Percentiles rank a stretch among this genome's conserved stretches.
These are phyloP conservation scores for Coendou prehensilis DNA, from an alignment of 2,797 vertebrate species.

Conservation along the genomic window DNA sequence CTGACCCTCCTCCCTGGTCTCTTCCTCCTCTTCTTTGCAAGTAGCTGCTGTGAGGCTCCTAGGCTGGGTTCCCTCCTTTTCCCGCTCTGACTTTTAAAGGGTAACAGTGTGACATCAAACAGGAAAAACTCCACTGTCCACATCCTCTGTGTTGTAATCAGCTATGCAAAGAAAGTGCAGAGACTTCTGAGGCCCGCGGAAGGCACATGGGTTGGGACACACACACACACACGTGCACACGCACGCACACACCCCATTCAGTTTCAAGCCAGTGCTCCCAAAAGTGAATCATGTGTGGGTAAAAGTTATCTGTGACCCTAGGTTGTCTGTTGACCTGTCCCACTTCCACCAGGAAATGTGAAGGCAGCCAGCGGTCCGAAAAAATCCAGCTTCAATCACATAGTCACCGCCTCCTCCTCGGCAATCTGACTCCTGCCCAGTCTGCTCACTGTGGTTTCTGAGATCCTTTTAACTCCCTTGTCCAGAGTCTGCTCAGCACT, in stretches of 20 bases:
- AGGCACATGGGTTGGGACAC: conserved; percentile 81
- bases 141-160: conserved; percentile 90
- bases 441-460: conserved; percentile 53
- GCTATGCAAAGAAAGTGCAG: conserved; percentile 87
- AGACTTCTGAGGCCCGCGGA: conserved; percentile 86
- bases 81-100: conserved; percentile 89
- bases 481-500: neutral
- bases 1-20: conserved; percentile 50
- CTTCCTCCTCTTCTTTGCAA: conserved; percentile 10
- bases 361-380: conserved; percentile 76
- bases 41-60: conserved; percentile 65
- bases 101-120: conserved; percentile 89
- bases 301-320: conserved; percentile 87
- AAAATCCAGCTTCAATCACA: conserved; percentile 59
- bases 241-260: conserved; percentile 69
- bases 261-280: conserved; percentile 87
- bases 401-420: conserved; percentile 19
- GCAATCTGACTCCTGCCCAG: conserved; percentile 47
- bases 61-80: conserved; percentile 83
- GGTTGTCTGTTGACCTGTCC: conserved; percentile 78
- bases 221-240: conserved; percentile 57
- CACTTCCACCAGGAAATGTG: conserved; percentile 85
- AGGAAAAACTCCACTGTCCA: conserved; percentile 88
- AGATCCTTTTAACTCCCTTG: neutral
- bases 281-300: conserved; percentile 88